Base-by-base conservation (phyloP, 1,140 invertebrate genomes). In the Steinernema khuongi region DNA sequence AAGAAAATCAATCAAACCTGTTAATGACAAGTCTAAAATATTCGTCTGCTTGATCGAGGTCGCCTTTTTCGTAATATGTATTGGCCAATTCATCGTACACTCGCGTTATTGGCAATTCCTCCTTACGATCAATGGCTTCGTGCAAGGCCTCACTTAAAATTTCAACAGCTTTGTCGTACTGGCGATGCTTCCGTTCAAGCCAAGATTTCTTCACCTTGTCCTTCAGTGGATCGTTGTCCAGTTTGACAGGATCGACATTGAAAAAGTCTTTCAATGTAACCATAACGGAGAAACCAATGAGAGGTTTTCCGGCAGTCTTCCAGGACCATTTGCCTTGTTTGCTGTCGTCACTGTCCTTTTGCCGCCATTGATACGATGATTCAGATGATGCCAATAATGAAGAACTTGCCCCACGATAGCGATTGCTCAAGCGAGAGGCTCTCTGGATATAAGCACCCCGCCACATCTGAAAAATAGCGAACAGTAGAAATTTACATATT, bases 101-200 rank as follows among this genome's bases (percentile, higher is more conserved):
- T 41, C 81, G 66, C 26, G 29, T 50, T 19, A 80, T 71, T 0
- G 79, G 76, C 19, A 79, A 60, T 1, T 80, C 41, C 29, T 81
- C 67, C 32, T 81, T 78, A 17, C 78, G 36, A 33, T 72, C 69
- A 30, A 79, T 69, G 1, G 77, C 70, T 44, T 80, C 75, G 31
- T 80, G 68, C 67, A 81, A 19, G 7, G 80, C 80, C 14, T 76
- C 32, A 69, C 81, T 73, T 1, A 81, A 67, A 1, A 85, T 98
- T 50, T 77, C 73, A 28, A 85, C 68, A 7, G 83, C 83, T 31
- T 82, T 70, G 22, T 83, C 77, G 68, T 75, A 84, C 19, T 77
- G 74, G 18, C 77, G 50, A 41, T 85, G 76, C 60, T 81, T 82
- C 14, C 83, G 73, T 30, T 78, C 71, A 1, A 84, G 68, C 83